Evolutionary conservation across 2,797 vertebrate genomes (phyloP).

Genomic region (Mustela erminea): DNA sequence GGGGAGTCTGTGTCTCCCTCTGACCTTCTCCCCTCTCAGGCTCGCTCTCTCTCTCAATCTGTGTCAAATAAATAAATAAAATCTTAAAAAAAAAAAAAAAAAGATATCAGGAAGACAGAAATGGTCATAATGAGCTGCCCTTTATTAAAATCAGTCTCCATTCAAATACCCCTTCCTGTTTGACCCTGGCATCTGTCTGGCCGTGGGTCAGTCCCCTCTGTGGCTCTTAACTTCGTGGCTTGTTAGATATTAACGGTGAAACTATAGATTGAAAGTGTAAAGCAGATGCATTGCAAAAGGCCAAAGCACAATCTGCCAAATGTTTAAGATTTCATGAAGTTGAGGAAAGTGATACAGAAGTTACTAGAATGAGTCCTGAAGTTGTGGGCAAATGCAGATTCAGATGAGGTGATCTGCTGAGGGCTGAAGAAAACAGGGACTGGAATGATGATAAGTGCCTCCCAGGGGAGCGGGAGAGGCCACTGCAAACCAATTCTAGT

Average conservation of each 20-base stretch:
- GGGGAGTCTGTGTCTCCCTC: too few species aligned
- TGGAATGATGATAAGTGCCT: not conserved
- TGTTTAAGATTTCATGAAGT: not conserved
- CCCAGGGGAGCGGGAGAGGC: not conserved
- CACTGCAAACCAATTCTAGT: not conserved
- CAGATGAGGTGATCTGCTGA: not conserved
- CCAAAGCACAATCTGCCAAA: not conserved
- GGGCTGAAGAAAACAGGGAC: not conserved
- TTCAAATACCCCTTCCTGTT: not conserved
- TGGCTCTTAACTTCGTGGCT: not conserved
- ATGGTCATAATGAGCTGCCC: not conserved
- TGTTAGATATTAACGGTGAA: not conserved
- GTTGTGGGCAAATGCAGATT: not conserved
- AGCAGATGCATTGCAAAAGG: not conserved
- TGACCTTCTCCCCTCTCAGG: too few species aligned
- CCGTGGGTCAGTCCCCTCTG: not conserved
- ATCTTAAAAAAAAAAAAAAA: not conserved
- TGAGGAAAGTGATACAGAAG: not conserved
- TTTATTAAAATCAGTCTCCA: not conserved
- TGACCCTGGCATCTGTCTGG: not conserved
- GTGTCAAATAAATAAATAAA: too few species aligned
- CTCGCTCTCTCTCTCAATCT: too few species aligned
- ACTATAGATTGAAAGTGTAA: not conserved
- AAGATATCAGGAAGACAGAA: not conserved
- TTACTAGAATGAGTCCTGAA: not conserved